Evolutionary conservation across 2,888 invertebrate genomes (phyloP).

Genomic region (Drosophila merina): DNA sequence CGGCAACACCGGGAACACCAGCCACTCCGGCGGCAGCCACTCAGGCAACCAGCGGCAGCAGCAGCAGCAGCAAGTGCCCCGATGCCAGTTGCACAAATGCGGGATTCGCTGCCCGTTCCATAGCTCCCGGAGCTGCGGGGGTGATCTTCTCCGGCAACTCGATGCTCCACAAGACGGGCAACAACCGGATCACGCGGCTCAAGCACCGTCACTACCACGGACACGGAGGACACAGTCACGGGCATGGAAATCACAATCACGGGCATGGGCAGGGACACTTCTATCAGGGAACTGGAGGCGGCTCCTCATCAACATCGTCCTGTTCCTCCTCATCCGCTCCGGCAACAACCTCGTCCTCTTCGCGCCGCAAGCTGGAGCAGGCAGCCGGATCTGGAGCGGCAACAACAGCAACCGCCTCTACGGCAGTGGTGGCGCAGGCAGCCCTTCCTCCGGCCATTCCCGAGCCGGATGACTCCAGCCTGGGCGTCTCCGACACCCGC

Average conservation of each 20-base stretch:
- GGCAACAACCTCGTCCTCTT: conserved; percentile 3
- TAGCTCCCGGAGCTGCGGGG: conserved; percentile 14
- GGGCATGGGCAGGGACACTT: background rate
- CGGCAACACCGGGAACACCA: background rate
- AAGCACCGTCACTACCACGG: conserved; percentile 81
- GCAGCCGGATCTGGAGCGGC: conserved; percentile 13
- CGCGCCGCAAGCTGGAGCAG: conserved; percentile 35
- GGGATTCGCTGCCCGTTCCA: conserved; percentile 30
- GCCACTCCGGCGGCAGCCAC: no score
- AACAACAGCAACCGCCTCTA: conserved; percentile 12
- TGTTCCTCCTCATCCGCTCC: conserved; percentile 3
- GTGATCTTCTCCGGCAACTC: conserved; percentile 38
- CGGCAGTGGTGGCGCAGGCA: conserved; percentile 29
- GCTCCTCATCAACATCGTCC: conserved; percentile 1
- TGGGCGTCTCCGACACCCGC: conserved; percentile 86
- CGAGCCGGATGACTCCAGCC: conserved; percentile 74
- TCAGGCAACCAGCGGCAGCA: background rate
- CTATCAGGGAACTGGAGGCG: background rate
- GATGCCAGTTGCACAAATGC: conserved; percentile 27
- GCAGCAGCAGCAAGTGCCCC: conserved; percentile 16
- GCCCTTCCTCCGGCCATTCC: conserved; percentile 2
- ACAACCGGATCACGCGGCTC: conserved; percentile 81
- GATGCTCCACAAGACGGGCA: conserved; percentile 81
- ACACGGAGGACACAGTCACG: conserved; percentile 30
- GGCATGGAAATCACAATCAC: background rate